Base-by-base conservation (phyloP, 2,888 invertebrate species). In the Drosophila cyrtoloma region DNA sequence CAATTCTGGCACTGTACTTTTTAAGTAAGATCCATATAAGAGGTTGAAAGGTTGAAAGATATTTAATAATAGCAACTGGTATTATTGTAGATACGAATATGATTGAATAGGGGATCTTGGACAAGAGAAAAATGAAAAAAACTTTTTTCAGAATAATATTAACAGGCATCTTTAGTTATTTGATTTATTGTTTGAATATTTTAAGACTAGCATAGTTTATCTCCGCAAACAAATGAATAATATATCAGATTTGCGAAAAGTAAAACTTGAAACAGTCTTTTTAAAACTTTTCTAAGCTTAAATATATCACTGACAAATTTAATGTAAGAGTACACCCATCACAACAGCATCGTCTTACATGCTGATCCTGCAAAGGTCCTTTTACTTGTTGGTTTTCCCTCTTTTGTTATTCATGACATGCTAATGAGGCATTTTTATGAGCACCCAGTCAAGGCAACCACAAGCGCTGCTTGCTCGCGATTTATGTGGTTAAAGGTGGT, bases 381-480 rank as follows among this genome's bases (percentile, higher is more conserved):
- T 37, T 57, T 7, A 33, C 68, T 9, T 33, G 22, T 55, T 53
- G 57, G 37, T 39, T 51, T 66, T 28, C 28, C 28, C 19, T 32
- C 19, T 64, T 55, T 50, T 12, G 32, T 51, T 39, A 37, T 68
- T 75, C 47, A 58, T 58, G 61, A 42, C 61, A 75, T 69, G 69
- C 57, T 62, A 76, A 75, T 76, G 55, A 59, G 57, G 35, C 14
- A 44, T 59, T 76, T 70, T 70, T 39, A 58, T 33, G 37, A 26
- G 62, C 62, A 22, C 26, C 30, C 37, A 58, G 33, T 1, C 30
- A n/a, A n/a, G 28, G 19, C 39, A 67, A 39, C 59, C 63, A 30
- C 58, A 55, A 39, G 35, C 59, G 33, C 3, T n/a, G 5, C 42
- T 12, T 28, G 39, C 53, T 65, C 28, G 35, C 26, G 51, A 60